These are phyloP conservation scores for Orthonyx spaldingii DNA, from an alignment of 2,113 vertebrate genomes.

Conservation along the genomic window DNA sequence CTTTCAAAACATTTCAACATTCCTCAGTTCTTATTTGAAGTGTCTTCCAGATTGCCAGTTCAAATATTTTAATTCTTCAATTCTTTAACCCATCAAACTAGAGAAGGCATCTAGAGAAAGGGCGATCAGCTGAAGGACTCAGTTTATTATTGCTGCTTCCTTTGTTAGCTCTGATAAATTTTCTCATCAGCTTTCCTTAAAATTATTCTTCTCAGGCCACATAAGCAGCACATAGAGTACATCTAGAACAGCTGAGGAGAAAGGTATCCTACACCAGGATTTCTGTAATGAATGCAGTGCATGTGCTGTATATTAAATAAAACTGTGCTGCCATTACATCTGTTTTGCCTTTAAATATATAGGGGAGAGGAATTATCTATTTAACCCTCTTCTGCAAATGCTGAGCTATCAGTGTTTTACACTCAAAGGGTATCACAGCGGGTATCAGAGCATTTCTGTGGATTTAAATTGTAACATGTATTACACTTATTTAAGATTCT, in stretches of 20 bases:
- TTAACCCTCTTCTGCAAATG: not conserved
- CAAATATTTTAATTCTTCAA: not conserved
- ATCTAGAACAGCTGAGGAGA: not conserved
- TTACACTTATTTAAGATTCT: slow-evolving; percentile 79
- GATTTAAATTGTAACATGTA: not conserved
- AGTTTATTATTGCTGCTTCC: not conserved
- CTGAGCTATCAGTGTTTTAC: not conserved
- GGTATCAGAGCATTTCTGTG: not conserved
- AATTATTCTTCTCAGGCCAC: not conserved
- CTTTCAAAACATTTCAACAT: not conserved
- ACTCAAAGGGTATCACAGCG: not conserved
- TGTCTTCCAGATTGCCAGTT: not conserved
- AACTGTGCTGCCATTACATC: not conserved
- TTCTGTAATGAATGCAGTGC: not conserved
- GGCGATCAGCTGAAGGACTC: not conserved
- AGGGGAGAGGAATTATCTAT: not conserved
- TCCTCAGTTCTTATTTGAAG: not conserved
- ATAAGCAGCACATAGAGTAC: not conserved
- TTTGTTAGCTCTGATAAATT: not conserved
- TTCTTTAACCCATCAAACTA: not conserved
- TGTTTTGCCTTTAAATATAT: not conserved
- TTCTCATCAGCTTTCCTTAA: not conserved
- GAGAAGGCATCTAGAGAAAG: not conserved
- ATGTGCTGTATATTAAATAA: not conserved
- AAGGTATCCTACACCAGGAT: not conserved